Evolutionary conservation across 2,888 invertebrate species (phyloP).

Genomic region (Rugalucina vietnamica): DNA sequence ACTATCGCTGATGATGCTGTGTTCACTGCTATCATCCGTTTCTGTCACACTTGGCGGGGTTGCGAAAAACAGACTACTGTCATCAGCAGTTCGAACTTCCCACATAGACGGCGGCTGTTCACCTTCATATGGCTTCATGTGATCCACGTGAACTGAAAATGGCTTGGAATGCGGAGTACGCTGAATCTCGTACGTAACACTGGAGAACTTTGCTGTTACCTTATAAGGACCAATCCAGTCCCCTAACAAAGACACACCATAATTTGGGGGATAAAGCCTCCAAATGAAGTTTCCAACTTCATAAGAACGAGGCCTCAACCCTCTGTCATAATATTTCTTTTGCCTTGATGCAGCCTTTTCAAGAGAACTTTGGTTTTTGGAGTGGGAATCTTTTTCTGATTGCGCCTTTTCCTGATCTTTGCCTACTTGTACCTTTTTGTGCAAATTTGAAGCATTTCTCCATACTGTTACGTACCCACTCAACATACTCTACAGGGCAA

Average conservation of each 20-base stretch:
- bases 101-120: not conserved
- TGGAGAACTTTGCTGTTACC: conserved; percentile 17
- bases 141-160: conserved; percentile 32
- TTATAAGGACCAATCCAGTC: conserved; percentile 29
- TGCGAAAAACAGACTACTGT: not conserved
- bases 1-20: not conserved
- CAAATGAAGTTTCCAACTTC: conserved; percentile 13
- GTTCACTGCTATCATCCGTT: not conserved
- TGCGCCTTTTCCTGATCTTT: no score
- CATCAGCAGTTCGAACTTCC: not conserved
- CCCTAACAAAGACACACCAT: not conserved
- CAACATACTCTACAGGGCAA: not conserved
- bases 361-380: no score
- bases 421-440: no score
- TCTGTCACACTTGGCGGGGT: not conserved
- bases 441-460: not conserved
- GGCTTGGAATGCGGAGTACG: not conserved
- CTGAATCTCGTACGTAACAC: conserved; percentile 12
- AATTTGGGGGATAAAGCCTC: conserved; percentile 35
- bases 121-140: conserved; percentile 32
- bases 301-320: conserved; percentile 14
- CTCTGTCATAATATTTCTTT: conserved; percentile 27
- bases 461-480: not conserved
- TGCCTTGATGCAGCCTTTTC: conserved; percentile 17
- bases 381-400: no score